Base-by-base conservation (phyloP, 2,888 invertebrate species). In the Phasia obesa region DNA sequence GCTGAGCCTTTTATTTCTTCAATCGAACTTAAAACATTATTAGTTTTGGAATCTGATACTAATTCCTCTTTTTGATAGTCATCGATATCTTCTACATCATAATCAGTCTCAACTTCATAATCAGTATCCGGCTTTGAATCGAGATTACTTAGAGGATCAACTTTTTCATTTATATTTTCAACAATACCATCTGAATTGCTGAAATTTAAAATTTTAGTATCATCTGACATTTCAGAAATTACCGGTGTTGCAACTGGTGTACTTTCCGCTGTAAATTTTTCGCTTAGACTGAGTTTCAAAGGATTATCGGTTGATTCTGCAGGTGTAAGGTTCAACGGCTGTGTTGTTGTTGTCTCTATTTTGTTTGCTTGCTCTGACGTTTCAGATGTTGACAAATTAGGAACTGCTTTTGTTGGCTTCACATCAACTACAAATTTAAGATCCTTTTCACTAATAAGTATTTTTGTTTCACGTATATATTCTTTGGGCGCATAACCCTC, bases 401-500 rank as follows among this genome's bases (percentile, higher is more conserved):
- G 23, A 27, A 13, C 11, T 9, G 15, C 1, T 2, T 25, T 44
- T 13, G 13, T 53, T 15, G 71, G 53, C 2, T 79, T 19, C n/a
- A 87, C 87, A 42, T 92, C 91, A 55, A 94, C 91, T 85, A 89
- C 91, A 85, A 69, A 84, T 13, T 86, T 85, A 78, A 92, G 86
- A 4, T 88, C 76, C 0, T 73, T 75, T 81, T 91, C 87, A 86
- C 90, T 88, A 78, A 92, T 84, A 5, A 92, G 78, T 55, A 95
- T 86, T 89, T 93, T 94, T 5, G 88, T 87, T 91, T 96, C 96
- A 87, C 91, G 92, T 64, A 96, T 88, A 86, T 94, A 92, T 0
- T 87, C 88, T 69, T 92, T 91, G 25, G 94, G 94, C 0, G 93
- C 93, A 90, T 95, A 96, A 25, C 96, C 96, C 78, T 93, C 90